phyloP scores from a whole-genome alignment of 2,888 invertebrate species.

The Morpho deidamia region DNA sequence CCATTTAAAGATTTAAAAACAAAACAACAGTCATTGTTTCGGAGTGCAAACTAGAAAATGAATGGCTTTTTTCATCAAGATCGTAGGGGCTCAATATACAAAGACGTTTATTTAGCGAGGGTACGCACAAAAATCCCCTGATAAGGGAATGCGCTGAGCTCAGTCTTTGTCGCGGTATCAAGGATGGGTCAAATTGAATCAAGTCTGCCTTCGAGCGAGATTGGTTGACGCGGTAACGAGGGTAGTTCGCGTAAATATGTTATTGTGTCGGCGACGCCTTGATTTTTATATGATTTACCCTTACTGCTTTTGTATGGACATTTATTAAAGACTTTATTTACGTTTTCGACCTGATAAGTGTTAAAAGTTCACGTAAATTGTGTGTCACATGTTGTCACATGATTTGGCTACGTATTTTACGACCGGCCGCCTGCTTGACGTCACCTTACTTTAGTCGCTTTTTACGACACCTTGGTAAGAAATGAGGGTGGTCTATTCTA shows the following conservation, averaged over 20 bases:
- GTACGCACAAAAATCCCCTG: conserved; percentile 6
- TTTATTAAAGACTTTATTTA: too few relatives aligned
- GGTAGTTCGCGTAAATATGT: background rate
- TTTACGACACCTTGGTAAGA: too few relatives aligned
- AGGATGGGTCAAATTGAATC: conserved; percentile 18
- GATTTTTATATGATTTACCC: background rate
- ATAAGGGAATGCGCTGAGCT: conserved; percentile 11
- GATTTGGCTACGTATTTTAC: too few relatives aligned
- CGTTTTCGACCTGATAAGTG: too few relatives aligned
- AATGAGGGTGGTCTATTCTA: too few relatives aligned
- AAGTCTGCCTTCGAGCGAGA: conserved; percentile 2
- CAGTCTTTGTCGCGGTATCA: conserved; percentile 9
- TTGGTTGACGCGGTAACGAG: conserved; percentile 6
- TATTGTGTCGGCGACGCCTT: background rate
- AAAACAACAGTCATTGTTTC: conserved; percentile 1
- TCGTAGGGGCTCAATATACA: conserved; percentile 11
- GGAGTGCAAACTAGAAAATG: conserved; percentile 4
- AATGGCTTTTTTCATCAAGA: conserved; percentile 16
- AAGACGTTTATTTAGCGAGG: conserved; percentile 6
- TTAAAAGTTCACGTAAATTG: too few relatives aligned
- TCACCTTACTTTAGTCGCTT: too few relatives aligned
- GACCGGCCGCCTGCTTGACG: too few relatives aligned
- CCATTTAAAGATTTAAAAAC: conserved; percentile 5
- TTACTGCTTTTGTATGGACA: too few relatives aligned
- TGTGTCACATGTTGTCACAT: too few relatives aligned